Evolutionary conservation across 2,113 vertebrate species (phyloP).

Genomic region (Pelobates fuscus): DNA sequence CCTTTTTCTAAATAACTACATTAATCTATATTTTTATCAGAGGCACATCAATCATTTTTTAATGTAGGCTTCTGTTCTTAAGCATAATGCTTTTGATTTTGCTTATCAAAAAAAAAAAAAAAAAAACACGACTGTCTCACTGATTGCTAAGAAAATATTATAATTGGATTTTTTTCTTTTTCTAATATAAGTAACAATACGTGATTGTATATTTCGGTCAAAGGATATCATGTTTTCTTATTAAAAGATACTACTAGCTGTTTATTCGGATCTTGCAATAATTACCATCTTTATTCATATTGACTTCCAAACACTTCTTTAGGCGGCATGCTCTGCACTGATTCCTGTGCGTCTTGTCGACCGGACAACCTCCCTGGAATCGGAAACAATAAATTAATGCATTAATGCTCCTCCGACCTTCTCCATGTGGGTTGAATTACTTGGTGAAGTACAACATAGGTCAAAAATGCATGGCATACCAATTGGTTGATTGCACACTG

Average conservation of each 20-base stretch:
- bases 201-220: slow-evolving; percentile 43
- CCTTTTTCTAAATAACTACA: slow-evolving; percentile 42
- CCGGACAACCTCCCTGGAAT: slow-evolving; percentile 91
- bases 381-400: not conserved
- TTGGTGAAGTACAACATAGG: too few relatives aligned
- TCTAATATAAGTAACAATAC: slow-evolving; percentile 42
- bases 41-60: slow-evolving; percentile 44
- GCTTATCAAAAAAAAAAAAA: slow-evolving; percentile 47
- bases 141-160: slow-evolving; percentile 50
- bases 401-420: not conserved
- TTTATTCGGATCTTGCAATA: slow-evolving; percentile 27
- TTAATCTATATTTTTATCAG: slow-evolving; percentile 49
- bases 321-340: slow-evolving; percentile 96
- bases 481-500: too few relatives aligned
- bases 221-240: slow-evolving; percentile 38
- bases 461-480: too few relatives aligned
- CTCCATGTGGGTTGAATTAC: too few relatives aligned
- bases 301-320: slow-evolving; percentile 98
- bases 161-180: slow-evolving; percentile 41
- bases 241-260: slow-evolving; percentile 28
- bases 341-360: slow-evolving; percentile 98
- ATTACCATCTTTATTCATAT: slow-evolving; percentile 99
- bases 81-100: slow-evolving; percentile 51
- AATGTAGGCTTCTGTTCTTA: slow-evolving; percentile 48
- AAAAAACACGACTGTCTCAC: slow-evolving; percentile 39